Evolutionary conservation across 2,888 invertebrate species (phyloP).

Genomic region (Tolmerus cingulatus): DNA sequence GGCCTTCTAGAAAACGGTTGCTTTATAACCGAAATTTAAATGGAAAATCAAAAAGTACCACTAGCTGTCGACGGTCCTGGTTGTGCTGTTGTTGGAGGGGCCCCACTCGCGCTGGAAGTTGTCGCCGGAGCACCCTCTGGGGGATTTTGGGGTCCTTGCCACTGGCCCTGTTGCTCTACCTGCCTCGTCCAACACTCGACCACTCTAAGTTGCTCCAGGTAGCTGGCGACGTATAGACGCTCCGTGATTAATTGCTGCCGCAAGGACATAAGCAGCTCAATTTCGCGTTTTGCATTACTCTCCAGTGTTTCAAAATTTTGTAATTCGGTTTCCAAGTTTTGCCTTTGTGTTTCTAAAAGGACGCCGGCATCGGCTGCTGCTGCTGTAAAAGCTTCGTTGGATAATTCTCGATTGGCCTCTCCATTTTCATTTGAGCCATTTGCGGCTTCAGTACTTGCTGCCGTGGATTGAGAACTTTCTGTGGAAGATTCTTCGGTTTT

Average conservation of each 20-base stretch:
- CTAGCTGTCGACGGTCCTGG: conserved; percentile 55
- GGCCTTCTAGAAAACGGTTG: neutral
- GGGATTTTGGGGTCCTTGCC: conserved; percentile 58
- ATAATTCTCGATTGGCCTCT: conserved; percentile 60
- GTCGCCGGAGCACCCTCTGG: conserved; percentile 49
- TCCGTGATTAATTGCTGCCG: conserved; percentile 97
- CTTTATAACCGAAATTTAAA: neutral
- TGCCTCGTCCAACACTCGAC: conserved; percentile 94
- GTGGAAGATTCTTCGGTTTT: conserved; percentile 53
- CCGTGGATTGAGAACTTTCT: conserved; percentile 50
- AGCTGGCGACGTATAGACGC: conserved; percentile 97
- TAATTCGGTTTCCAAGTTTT: too few relatives aligned
- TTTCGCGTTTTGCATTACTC: too few relatives aligned
- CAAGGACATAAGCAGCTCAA: too few relatives aligned
- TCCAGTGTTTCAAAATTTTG: too few relatives aligned
- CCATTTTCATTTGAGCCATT: conserved; percentile 55
- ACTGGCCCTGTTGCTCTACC: conserved; percentile 70
- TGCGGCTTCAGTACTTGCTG: conserved; percentile 56
- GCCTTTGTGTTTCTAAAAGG: too few relatives aligned
- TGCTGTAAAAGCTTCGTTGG: conserved; percentile 82
- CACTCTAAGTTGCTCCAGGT: conserved; percentile 95
- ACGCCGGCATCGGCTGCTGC: conserved; percentile 99
- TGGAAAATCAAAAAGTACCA: neutral
- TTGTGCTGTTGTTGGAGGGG: conserved; percentile 62
- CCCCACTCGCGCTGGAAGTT: conserved; percentile 58